Base-by-base conservation (phyloP, 2,888 invertebrate species). In the Tetragnatha montana region DNA sequence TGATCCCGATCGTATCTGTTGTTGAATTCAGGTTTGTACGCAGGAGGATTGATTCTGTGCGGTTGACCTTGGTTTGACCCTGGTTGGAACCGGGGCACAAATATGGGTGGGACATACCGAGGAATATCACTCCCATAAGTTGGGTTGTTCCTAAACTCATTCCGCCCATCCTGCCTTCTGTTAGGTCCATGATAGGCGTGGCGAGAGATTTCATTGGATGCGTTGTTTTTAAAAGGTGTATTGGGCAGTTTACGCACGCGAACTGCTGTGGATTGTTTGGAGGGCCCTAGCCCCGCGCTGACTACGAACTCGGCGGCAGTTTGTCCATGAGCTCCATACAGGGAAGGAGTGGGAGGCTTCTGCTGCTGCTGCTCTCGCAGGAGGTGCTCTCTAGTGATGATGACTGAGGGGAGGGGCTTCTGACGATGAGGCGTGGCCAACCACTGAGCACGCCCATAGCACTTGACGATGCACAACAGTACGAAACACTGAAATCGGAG, bases 261-360 rank as follows among this genome's bases (percentile, higher is more conserved):
- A 2, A 90, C 87, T 21, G 90, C 83, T 19, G 87, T 80, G n/a
- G 82, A 79, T 49, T 83, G 82, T 17, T 10, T 60, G n/a, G 81
- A 76, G 4, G 71, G 80, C 50, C 87, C 90, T 47, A 90, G n/a
- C 4, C 90, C 90, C 19, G 90, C 90, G 47, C 90, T 90, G 6
- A 90, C 90, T 7, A 90, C 71, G 69, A 90, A 90, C 60, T 90
- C 90, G 14, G 90, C 90, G 1, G 90, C 90, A 0, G 87, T 87
- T 17, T 82, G 81, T 6, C 90, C 90, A 19, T 12, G 17, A 35
- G 35, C 35, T 8, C 90, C 90, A 35, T 90, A 90, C 17, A 78
- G 17, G 3, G 47, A 10, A 7, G 82, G 88, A 7, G 76, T 0
- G 12, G 35, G 10, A 1, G n/a, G 14, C 71, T 71, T n/a, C n/a